A percentile compares a stretch with the other conserved stretches of the same genome.
phyloP scores from a whole-genome alignment of 2,888 invertebrate genomes.

The Suillia variegata region DNA sequence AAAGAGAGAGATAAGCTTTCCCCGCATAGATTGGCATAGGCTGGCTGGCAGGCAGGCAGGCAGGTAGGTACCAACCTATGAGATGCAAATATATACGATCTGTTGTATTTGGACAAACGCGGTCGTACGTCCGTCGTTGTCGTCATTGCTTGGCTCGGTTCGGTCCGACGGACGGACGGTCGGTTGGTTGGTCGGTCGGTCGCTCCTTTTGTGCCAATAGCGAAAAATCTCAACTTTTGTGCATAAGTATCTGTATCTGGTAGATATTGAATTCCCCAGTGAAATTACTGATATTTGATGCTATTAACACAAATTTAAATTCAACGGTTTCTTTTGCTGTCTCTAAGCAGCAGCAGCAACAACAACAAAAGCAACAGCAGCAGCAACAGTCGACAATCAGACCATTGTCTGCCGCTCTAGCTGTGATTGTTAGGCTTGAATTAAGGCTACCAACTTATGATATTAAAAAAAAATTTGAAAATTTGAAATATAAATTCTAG shows the following conservation, averaged over 20 bases:
- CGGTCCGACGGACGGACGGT: too few relatives aligned
- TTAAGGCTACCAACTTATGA: too few relatives aligned
- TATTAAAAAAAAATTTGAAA: too few relatives aligned
- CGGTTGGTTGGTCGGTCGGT: conserved; percentile 10
- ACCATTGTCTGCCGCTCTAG: too few relatives aligned
- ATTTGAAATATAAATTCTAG: too few relatives aligned
- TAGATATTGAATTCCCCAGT: conserved; percentile 42
- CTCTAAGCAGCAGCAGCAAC: background rate
- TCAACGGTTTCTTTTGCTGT: conserved; percentile 16
- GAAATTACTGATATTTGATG: conserved; percentile 58
- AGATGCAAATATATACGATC: too few relatives aligned
- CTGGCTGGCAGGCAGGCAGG: too few relatives aligned
- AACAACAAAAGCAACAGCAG: too few relatives aligned
- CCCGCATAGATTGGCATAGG: background rate
- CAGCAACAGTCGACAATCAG: background rate
- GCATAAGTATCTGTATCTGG: conserved; percentile 14
- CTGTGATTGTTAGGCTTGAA: too few relatives aligned
- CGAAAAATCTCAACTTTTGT: conserved; percentile 26
- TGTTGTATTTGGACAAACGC: too few relatives aligned
- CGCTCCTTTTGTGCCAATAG: conserved; percentile 29
- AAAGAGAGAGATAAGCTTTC: conserved; percentile 28
- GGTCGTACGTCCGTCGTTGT: background rate
- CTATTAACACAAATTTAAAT: conserved; percentile 51
- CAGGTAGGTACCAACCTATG: too few relatives aligned
- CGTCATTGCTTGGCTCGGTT: background rate